These are phyloP conservation scores for Jacana jacana DNA, from an alignment of 2,113 vertebrate species.

Conservation along the genomic window DNA sequence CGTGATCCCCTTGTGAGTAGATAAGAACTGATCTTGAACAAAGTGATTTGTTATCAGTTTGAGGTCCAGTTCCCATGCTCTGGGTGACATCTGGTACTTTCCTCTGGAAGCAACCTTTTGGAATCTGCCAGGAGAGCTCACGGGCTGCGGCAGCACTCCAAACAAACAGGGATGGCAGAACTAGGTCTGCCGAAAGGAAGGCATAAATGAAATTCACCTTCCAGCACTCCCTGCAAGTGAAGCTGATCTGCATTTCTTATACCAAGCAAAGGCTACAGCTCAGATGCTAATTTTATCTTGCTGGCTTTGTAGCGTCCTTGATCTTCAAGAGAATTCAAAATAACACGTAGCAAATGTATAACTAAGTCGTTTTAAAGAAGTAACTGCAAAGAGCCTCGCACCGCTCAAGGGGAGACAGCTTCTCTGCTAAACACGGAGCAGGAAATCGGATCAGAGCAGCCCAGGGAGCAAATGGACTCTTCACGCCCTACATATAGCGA, in stretches of 20 bases:
- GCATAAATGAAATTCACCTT: constrained; percentile 32
- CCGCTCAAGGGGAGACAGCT: constrained; percentile 49
- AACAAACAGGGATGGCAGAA: constrained; percentile 41
- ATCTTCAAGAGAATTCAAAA: constrained; percentile 64
- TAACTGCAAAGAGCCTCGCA: constrained; percentile 33
- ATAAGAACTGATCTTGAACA: background rate
- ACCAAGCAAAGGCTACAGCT: constrained; percentile 39
- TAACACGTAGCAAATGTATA: constrained; percentile 55
- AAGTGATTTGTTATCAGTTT: background rate
- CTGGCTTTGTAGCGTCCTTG: constrained; percentile 60
- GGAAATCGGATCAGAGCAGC: constrained; percentile 7
- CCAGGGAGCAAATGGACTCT: constrained; percentile 7
- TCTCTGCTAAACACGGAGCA: background rate
- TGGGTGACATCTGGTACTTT: background rate
- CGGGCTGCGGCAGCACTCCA: background rate
- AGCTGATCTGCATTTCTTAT: constrained; percentile 50
- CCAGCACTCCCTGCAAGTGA: constrained; percentile 9
- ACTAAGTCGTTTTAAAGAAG: constrained; percentile 40
- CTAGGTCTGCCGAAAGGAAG: constrained; percentile 34
- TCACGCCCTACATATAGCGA: background rate
- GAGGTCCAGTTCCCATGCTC: background rate
- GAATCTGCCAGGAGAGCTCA: background rate
- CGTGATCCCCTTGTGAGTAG: background rate
- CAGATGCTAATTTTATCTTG: constrained; percentile 64
- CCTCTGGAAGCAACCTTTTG: background rate